A percentile compares a stretch with the other conserved stretches of the same genome.
Conservation (phyloP, 2,888 invertebrate genomes). For the Drosophila limbata region DNA sequence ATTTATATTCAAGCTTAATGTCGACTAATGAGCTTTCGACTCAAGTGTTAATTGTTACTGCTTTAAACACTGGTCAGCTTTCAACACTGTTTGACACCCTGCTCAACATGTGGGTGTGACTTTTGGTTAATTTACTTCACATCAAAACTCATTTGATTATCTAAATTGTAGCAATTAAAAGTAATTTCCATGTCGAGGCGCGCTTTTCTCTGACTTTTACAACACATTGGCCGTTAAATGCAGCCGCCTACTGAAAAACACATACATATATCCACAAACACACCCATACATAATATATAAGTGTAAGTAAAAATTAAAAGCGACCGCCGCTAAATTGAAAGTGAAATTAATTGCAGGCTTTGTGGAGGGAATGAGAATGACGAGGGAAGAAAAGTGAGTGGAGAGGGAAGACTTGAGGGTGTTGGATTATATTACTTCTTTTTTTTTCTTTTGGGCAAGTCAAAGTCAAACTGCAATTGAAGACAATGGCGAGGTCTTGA, state of each 20-base stretch:
- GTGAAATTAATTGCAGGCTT: slow-evolving; percentile 79
- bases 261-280: slow-evolving; percentile 13
- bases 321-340: slow-evolving; percentile 74
- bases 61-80: slow-evolving; percentile 29
- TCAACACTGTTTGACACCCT: slow-evolving; percentile 16
- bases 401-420: not conserved
- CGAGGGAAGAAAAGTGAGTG: not conserved
- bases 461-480: slow-evolving; percentile 43
- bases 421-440: slow-evolving; percentile 9
- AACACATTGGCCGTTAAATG: slow-evolving; percentile 67
- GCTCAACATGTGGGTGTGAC: slow-evolving; percentile 37
- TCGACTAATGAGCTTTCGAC: slow-evolving; percentile 7
- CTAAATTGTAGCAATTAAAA: slow-evolving; percentile 79
- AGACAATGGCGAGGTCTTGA: slow-evolving; percentile 17
- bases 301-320: slow-evolving; percentile 40
- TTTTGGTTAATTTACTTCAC: slow-evolving; percentile 63
- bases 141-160: slow-evolving; percentile 76
- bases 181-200: slow-evolving; percentile 67
- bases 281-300: slow-evolving; percentile 15
- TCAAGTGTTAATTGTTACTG: slow-evolving; percentile 45
- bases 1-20: slow-evolving; percentile 5
- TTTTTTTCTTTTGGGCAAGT: slow-evolving; percentile 3
- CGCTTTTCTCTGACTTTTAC: slow-evolving; percentile 41
- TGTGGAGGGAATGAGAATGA: slow-evolving; percentile 25
- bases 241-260: slow-evolving; percentile 26